Percentiles rank a stretch among this genome's conserved stretches.
These are phyloP conservation scores for Carassius auratus DNA, from an alignment of 2,113 vertebrate genomes.

Conservation along the genomic window DNA sequence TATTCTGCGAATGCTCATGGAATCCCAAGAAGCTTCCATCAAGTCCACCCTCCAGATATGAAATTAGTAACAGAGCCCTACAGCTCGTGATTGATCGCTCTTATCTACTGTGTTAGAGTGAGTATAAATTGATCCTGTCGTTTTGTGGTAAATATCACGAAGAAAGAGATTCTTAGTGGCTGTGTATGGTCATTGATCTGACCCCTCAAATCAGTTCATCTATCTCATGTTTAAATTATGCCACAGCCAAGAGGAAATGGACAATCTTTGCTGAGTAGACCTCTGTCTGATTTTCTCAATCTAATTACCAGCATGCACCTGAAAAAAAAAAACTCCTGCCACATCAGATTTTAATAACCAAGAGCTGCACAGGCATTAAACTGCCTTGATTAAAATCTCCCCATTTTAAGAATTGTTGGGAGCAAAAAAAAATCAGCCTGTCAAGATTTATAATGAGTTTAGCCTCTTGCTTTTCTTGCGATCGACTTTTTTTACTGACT, in stretches of 20 bases:
- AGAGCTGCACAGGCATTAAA: constrained; percentile 30
- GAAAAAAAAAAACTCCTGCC: neutral
- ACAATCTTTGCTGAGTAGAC: constrained; percentile 48
- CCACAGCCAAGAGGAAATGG: constrained; percentile 48
- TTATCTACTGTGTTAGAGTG: constrained; percentile 56
- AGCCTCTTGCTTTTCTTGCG: constrained; percentile 12
- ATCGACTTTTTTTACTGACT: constrained; percentile 21
- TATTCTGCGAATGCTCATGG: constrained; percentile 4
- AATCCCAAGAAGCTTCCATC: constrained; percentile 26
- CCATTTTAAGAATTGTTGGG: constrained; percentile 21
- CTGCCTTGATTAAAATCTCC: constrained; percentile 37
- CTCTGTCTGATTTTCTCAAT: constrained; percentile 41
- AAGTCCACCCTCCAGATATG: constrained; percentile 35
- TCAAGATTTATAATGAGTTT: constrained; percentile 39
- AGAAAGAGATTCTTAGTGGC: constrained; percentile 47
- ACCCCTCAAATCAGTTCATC: constrained; percentile 58
- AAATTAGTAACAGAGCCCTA: constrained; percentile 50
- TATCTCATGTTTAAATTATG: constrained; percentile 44
- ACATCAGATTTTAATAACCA: constrained; percentile 33
- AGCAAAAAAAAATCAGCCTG: constrained; percentile 7
- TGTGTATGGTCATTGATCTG: constrained; percentile 56
- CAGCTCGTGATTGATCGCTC: constrained; percentile 59
- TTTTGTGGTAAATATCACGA: constrained; percentile 63
- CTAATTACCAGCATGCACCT: constrained; percentile 33
- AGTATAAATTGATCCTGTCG: constrained; percentile 63